A percentile compares a stretch with the other conserved stretches of the same genome.
Conservation (phyloP, 2,797 vertebrate genomes). For the Aplochiton taeniatus region DNA sequence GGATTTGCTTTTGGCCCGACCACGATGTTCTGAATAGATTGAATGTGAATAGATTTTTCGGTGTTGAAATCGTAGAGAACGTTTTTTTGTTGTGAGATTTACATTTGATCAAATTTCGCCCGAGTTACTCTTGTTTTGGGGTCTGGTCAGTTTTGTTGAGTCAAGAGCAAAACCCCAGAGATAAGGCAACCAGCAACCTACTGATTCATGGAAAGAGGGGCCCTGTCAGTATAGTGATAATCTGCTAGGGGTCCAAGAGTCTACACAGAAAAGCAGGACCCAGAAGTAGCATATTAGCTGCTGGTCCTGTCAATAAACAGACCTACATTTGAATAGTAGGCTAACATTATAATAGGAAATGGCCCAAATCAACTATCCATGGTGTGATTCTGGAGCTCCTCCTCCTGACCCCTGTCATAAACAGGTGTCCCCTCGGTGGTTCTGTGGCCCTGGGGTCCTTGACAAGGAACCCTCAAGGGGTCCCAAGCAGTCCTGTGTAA, state of each 20-base stretch:
- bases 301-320: too few species aligned
- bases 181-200: not conserved
- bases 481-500: not conserved
- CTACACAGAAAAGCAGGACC: not conserved
- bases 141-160: not conserved
- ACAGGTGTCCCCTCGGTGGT: conserved; percentile 22
- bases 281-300: not conserved
- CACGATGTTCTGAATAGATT: conserved; percentile 2
- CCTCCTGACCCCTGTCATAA: conserved; percentile 24
- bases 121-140: not conserved
- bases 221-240: not conserved
- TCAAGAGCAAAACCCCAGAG: not conserved
- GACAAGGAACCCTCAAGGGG: conserved; percentile 18
- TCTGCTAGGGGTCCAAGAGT: not conserved
- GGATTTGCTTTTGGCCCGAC: conserved; percentile 7
- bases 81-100: too few species aligned
- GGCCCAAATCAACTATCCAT: conserved; percentile 21
- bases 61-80: too few species aligned
- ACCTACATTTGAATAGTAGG: too few species aligned
- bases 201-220: conserved; percentile 10
- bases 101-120: not conserved
- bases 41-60: too few species aligned
- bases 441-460: conserved; percentile 6
- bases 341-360: not conserved
- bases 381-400: conserved; percentile 34